These are phyloP conservation scores for Pseudorhombus dupliciocellatus DNA, from an alignment of 2,113 vertebrate species.

Conservation along the genomic window DNA sequence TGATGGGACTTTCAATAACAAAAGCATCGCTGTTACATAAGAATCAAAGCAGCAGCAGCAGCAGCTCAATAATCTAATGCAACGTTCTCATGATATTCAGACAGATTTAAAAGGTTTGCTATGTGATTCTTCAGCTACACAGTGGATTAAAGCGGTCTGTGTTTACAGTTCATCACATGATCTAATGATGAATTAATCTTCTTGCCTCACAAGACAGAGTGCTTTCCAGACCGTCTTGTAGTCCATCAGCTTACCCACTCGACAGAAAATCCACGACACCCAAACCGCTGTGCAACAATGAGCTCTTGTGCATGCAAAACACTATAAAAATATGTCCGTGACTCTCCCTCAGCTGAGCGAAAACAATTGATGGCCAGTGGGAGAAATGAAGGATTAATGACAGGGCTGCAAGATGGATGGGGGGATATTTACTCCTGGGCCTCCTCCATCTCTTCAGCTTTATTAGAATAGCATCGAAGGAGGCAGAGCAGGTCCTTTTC, in stretches of 20 bases:
- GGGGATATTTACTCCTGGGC: constrained; percentile 56
- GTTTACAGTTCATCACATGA: constrained; percentile 47
- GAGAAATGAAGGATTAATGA: constrained; percentile 53
- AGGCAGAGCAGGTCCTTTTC: constrained; percentile 39
- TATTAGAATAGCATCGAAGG: constrained; percentile 50
- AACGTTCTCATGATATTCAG: constrained; percentile 21
- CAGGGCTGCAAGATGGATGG: constrained; percentile 27
- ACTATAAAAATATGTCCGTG: not conserved
- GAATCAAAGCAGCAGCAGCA: constrained; percentile 18
- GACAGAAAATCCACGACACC: constrained; percentile 7
- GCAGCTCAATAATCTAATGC: constrained; percentile 34
- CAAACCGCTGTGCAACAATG: not conserved
- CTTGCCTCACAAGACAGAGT: not conserved
- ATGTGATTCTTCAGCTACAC: constrained; percentile 15
- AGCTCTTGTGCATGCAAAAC: constrained; percentile 14
- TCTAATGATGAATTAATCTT: constrained; percentile 52
- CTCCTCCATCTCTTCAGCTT: constrained; percentile 42
- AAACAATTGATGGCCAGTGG: constrained; percentile 21
- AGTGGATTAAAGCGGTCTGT: constrained; percentile 28
- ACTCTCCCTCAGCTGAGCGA: not conserved
- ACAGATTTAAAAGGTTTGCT: constrained; percentile 17
- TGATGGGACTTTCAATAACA: constrained; percentile 12
- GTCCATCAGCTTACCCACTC: constrained; percentile 5
- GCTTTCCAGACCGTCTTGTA: constrained; percentile 8
- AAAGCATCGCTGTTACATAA: constrained; percentile 18